Evolutionary conservation across 2,113 vertebrate genomes (phyloP).

Genomic region (Sylvietta virens): DNA sequence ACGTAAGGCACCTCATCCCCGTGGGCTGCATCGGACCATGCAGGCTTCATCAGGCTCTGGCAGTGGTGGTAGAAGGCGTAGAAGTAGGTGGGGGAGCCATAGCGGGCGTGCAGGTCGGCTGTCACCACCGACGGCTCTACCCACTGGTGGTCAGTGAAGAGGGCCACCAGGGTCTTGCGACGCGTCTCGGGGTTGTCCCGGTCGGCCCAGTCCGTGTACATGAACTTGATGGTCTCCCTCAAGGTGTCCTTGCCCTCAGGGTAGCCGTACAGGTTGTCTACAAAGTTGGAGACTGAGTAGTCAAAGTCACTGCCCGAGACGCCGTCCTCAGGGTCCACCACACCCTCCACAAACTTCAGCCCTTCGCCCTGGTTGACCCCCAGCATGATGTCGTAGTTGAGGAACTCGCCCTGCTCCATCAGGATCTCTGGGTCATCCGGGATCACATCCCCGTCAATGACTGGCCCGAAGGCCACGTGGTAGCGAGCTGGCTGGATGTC

Average conservation of each 20-base stretch:
- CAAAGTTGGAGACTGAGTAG: conserved; percentile 97
- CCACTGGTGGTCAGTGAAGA: conserved; percentile 99
- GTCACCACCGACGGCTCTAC: conserved; percentile 97
- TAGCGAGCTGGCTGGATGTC: conserved; percentile 97
- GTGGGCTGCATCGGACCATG: conserved; percentile 96
- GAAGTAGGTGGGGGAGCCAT: conserved; percentile 97
- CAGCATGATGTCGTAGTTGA: conserved; percentile 99
- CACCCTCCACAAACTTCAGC: conserved; percentile 95
- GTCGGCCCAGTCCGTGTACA: conserved; percentile 99
- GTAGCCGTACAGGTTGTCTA: conserved; percentile 97
- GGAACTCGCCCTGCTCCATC: conserved; percentile 99
- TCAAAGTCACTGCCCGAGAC: conserved; percentile 98
- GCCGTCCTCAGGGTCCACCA: conserved; percentile 95
- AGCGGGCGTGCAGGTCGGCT: conserved; percentile 93
- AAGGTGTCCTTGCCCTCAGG: conserved; percentile 97
- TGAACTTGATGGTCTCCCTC: conserved; percentile 98
- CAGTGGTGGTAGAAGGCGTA: conserved; percentile 99
- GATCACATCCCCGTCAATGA: conserved; percentile 97
- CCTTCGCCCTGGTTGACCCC: conserved; percentile 98
- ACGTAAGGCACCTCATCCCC: conserved; percentile 98
- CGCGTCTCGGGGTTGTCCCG: conserved; percentile 96
- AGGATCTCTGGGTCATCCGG: conserved; percentile 97
- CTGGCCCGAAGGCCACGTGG: conserved; percentile 96
- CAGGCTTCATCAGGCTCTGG: conserved; percentile 99
- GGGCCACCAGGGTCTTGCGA: conserved; percentile 93